A percentile compares a stretch with the other conserved stretches of the same genome.
phyloP scores from a whole-genome alignment of 2,113 vertebrate species.

The Trematocara nigrifrons region DNA sequence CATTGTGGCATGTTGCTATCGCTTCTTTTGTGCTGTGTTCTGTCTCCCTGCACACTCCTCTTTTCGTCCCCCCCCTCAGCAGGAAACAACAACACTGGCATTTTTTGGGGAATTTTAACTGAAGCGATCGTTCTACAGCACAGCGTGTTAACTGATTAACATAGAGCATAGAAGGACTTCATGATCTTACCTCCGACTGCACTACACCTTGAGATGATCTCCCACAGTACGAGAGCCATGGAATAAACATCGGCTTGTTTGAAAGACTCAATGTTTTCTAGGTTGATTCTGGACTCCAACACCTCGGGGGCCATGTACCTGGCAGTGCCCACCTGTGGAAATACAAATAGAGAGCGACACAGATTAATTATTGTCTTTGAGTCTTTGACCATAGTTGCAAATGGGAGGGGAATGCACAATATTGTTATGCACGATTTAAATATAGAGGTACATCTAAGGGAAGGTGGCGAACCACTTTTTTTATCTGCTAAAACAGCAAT shows the following conservation, averaged over 20 bases:
- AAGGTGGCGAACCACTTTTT: not conserved
- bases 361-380: not conserved
- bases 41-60: not conserved
- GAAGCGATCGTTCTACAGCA: not conserved
- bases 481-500: not conserved
- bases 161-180: not conserved
- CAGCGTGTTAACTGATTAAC: not conserved
- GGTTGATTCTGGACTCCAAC: slow-evolving; percentile 93
- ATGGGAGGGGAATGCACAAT: not conserved
- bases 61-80: not conserved
- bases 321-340: slow-evolving; percentile 88
- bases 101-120: not conserved
- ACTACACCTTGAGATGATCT: slow-evolving; percentile 92
- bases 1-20: not conserved
- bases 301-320: slow-evolving; percentile 98
- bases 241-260: slow-evolving; percentile 98
- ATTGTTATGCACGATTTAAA: not conserved
- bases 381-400: not conserved
- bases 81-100: not conserved
- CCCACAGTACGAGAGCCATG: slow-evolving; percentile 97
- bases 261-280: slow-evolving; percentile 96
- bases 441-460: not conserved
- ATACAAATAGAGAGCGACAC: not conserved
- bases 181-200: slow-evolving; percentile 82
- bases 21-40: not conserved